These are phyloP conservation scores for Aleiodes sp. DNA, from an alignment of 1,140 invertebrate genomes.

Conservation along the genomic window DNA sequence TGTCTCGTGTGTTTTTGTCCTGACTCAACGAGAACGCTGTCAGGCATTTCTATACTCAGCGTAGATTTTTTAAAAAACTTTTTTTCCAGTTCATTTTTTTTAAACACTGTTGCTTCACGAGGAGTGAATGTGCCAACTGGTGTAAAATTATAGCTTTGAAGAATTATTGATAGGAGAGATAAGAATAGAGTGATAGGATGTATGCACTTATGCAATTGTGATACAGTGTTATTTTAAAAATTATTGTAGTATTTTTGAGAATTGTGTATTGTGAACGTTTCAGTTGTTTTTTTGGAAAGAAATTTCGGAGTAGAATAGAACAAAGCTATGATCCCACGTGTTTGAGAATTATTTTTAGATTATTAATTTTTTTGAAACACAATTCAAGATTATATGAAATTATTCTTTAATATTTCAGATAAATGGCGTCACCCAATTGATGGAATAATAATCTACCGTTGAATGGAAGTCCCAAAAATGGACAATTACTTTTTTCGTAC, in stretches of 20 bases:
- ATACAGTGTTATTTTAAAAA: background rate
- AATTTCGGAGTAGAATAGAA: too few relatives aligned
- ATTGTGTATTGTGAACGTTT: background rate
- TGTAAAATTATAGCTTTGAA: background rate
- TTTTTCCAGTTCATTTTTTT: background rate
- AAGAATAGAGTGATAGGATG: background rate
- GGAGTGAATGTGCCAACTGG: background rate
- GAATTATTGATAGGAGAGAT: background rate
- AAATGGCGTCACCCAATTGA: conserved; percentile 44
- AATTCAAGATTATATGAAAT: too few relatives aligned
- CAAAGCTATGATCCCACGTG: too few relatives aligned
- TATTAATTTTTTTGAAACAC: too few relatives aligned
- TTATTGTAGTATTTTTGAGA: background rate
- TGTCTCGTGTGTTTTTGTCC: background rate
- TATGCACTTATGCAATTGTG: background rate
- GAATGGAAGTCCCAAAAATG: background rate
- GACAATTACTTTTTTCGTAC: background rate
- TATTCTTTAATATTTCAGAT: conserved; percentile 40
- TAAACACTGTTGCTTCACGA: background rate
- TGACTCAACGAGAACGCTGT: conserved; percentile 3
- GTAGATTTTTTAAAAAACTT: background rate
- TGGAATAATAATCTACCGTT: conserved; percentile 20
- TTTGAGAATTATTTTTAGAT: too few relatives aligned
- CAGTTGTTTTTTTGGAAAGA: background rate
- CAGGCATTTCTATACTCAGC: background rate